phyloP scores from a whole-genome alignment of 1,140 invertebrate species.

The Dermatophagoides farinae region DNA sequence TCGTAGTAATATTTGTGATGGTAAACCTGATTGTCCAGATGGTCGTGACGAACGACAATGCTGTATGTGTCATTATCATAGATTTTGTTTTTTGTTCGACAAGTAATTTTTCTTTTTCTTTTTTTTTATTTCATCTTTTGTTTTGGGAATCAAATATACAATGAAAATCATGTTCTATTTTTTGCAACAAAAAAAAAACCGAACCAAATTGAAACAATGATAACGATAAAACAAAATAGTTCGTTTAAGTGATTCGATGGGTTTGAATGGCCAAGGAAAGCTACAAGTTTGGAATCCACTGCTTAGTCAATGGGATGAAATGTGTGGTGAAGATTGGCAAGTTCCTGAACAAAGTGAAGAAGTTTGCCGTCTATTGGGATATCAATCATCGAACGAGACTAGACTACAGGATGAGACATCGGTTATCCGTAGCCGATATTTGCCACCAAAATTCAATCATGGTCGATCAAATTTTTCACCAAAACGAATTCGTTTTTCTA shows the following conservation, averaged over 20 bases:
- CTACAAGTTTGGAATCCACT: conserved; percentile 18
- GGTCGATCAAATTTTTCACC: neutral
- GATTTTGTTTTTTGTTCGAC: neutral
- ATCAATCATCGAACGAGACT: conserved; percentile 16
- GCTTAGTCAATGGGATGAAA: conserved; percentile 16
- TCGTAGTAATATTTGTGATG: conserved; percentile 53
- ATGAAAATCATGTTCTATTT: neutral
- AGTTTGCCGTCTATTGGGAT: conserved; percentile 19
- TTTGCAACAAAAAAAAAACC: neutral
- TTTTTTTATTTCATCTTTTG: neutral
- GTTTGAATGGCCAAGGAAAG: conserved; percentile 16
- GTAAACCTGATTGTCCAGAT: conserved; percentile 62
- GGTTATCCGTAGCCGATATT: too few relatives aligned
- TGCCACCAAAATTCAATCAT: neutral
- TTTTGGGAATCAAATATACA: too few relatives aligned
- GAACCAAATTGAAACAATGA: neutral
- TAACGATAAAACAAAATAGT: conserved; percentile 13
- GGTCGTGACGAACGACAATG: conserved; percentile 47
- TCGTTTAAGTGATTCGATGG: conserved; percentile 16
- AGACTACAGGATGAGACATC: conserved; percentile 15
- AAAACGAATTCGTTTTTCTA: neutral
- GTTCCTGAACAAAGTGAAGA: conserved; percentile 14
- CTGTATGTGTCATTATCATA: conserved; percentile 20
- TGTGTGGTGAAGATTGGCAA: conserved; percentile 21
- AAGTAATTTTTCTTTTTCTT: neutral